phyloP scores from a whole-genome alignment of 2,888 invertebrate genomes.

The Bembecia ichneumoniformis region DNA sequence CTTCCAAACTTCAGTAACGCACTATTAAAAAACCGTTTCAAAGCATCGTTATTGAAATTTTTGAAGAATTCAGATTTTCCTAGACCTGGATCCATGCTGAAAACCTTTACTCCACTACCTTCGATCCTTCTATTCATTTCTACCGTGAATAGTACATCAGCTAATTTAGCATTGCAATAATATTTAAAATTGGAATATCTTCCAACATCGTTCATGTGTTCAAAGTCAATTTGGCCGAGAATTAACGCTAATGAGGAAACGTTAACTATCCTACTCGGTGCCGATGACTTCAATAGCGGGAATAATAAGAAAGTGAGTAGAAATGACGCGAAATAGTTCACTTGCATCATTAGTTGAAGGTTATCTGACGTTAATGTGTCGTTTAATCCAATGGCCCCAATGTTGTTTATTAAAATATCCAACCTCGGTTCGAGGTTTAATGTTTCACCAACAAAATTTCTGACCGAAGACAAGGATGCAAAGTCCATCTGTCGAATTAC shows the following conservation, averaged over 20 bases:
- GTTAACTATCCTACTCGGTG: constrained; percentile 44
- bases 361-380: constrained; percentile 71
- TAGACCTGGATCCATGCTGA: constrained; percentile 88
- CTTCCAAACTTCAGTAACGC: constrained; percentile 31
- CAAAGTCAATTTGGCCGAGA: constrained; percentile 77
- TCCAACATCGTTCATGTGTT: constrained; percentile 79
- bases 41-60: constrained; percentile 30
- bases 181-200: constrained; percentile 69
- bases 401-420: constrained; percentile 56
- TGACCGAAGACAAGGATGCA: constrained; percentile 60
- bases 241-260: constrained; percentile 73
- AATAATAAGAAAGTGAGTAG: constrained; percentile 43
- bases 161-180: constrained; percentile 67
- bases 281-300: constrained; percentile 35
- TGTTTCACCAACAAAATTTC: constrained; percentile 72
- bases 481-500: constrained; percentile 56
- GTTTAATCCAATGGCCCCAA: constrained; percentile 58
- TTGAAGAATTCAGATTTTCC: constrained; percentile 84
- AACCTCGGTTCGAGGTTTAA: constrained; percentile 55
- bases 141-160: constrained; percentile 41
- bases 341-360: constrained; percentile 75
- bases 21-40: constrained; percentile 23
- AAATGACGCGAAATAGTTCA: constrained; percentile 53
- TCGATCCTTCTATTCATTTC: constrained; percentile 60
- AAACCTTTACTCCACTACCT: constrained; percentile 76